Base-by-base conservation (phyloP, 1,140 invertebrate species). In the Diabrotica undecimpunctata region DNA sequence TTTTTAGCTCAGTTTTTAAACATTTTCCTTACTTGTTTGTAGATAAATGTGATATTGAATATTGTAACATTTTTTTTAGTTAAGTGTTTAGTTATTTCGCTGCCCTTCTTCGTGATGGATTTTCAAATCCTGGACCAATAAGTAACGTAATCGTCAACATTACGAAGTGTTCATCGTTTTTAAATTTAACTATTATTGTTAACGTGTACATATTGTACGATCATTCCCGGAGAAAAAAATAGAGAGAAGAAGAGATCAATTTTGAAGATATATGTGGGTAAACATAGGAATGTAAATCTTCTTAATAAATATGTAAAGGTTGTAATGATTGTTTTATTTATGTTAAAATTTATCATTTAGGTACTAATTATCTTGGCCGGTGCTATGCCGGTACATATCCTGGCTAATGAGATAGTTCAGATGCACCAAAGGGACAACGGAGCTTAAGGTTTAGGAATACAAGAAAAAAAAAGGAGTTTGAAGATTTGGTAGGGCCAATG, bases 241-340 rank as follows among this genome's bases (percentile, higher is more conserved):
- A 5, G 55, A 38, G 25, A 37, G 12, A 57, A 57, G n/a, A 57
- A 36, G 25, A 57, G 5, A 37, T 57, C 25, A 9, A 36, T 57
- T 57, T 25, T 57, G 36, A n/a, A 57, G 10, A 37, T 57, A 25
- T 35, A 55, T 12, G 46, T 13, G 13, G 36, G 37, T 57, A 36
- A 57, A 57, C 8, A 57, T n/a, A 57, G 55, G 55, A 57, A 57
- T 57, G 55, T 57, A 57, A 41, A 57, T 57, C 55, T 57, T 57
- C 25, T 41, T 10, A 57, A 57, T 57, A 57, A 57, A 57, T 37
- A 3, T 57, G 36, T 57, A 57, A 57, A 57, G 35, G 37, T 36
- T 8, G 7, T 14, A 12, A 12, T 11, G 6, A 12, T 53, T 53
- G 51, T 53, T 53, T 53, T 0, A 12, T 12, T 53, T 53, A 25